Base-by-base conservation (phyloP, 2,113 vertebrate genomes). In the Indicator indicator region DNA sequence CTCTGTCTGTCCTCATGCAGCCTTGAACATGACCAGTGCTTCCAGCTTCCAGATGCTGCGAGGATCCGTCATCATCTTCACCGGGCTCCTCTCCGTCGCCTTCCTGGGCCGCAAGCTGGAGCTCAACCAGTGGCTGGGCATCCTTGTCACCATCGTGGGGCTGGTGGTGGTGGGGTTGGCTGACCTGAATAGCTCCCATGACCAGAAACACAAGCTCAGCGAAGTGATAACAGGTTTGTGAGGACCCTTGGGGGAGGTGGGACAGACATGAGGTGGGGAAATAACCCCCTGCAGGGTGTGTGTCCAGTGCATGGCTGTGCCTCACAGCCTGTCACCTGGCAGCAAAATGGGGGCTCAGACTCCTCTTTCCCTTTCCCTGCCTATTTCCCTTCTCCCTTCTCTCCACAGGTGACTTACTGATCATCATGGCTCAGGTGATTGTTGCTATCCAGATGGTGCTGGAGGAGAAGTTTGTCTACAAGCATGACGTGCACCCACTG, bases 1-100 rank as follows among this genome's bases (percentile, higher is more conserved):
- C 18, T 44, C 11, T 6, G 6, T 16, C 50, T 95, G n/a, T 38
- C 69, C 67, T 54, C 40, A 1, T 75, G 16, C 82, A 99, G 99
- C 99, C 44, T 97, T 99, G 76, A 99, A 98, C 97, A 99, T 99
- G 99, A 99, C 99, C 42, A 99, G 98, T 4, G 99, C 99, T 44
- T 99, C 99, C 94, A 99, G 99, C 95, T 99, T 99, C 98, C 99
- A 99, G 98, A 99, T 99, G 99, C 95, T 99, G 23, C 98, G 99
- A 0, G 99, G 99, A 3, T 98, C 99, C 0, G 99, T 99, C 83
- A 98, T 99, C 97, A 98, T 99, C 93, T 99, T 99, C 97, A 99
- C 99, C 0, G 99, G 99, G 24, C 97, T 99, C 21, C 98, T 99
- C 23, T 99, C 99, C 0, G 99, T 99, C 83, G 98, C 98, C 8